Percentiles rank a stretch among this genome's conserved stretches.
These are phyloP conservation scores for Sphinx pinastri DNA, from an alignment of 2,888 invertebrate genomes.

Conservation along the genomic window DNA sequence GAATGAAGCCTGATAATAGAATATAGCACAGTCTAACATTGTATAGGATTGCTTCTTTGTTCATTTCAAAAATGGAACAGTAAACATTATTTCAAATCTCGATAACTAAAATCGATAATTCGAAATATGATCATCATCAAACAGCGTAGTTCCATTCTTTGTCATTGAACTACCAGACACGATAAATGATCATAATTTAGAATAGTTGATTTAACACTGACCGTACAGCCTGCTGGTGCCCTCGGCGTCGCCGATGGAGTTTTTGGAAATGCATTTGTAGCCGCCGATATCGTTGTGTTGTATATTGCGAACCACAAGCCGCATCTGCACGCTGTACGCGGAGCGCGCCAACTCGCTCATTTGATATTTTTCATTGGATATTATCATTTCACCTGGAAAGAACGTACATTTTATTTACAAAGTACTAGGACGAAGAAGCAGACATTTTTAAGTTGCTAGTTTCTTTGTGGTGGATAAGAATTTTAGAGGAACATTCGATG, in stretches of 20 bases:
- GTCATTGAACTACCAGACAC: background rate
- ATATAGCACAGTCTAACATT: too few species aligned
- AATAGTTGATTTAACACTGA: slow-evolving; percentile 53
- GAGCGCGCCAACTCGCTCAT: slow-evolving; percentile 92
- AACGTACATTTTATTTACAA: background rate
- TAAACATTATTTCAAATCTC: too few species aligned
- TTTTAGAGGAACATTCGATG: too few species aligned
- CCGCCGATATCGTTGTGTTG: slow-evolving; percentile 91
- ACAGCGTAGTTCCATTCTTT: too few species aligned
- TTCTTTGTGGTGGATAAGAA: background rate
- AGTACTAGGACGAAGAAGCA: background rate
- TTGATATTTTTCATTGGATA: slow-evolving; percentile 92
- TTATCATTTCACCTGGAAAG: slow-evolving; percentile 94
- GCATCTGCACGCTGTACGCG: slow-evolving; percentile 94
- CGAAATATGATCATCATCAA: too few species aligned
- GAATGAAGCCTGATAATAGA: too few species aligned
- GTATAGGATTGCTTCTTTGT: too few species aligned
- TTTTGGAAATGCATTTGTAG: slow-evolving; percentile 96
- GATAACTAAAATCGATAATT: too few species aligned
- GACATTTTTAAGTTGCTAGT: too few species aligned
- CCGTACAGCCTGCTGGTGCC: slow-evolving; percentile 95
- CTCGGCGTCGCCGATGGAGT: slow-evolving; percentile 95
- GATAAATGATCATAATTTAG: slow-evolving; percentile 7
- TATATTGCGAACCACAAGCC: slow-evolving; percentile 89
- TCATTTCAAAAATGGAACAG: too few species aligned